Evolutionary conservation across 2,113 vertebrate species (phyloP), one percentile per base, ranked within the genome.

Genomic region (Entelurus aequoreus): DNA sequence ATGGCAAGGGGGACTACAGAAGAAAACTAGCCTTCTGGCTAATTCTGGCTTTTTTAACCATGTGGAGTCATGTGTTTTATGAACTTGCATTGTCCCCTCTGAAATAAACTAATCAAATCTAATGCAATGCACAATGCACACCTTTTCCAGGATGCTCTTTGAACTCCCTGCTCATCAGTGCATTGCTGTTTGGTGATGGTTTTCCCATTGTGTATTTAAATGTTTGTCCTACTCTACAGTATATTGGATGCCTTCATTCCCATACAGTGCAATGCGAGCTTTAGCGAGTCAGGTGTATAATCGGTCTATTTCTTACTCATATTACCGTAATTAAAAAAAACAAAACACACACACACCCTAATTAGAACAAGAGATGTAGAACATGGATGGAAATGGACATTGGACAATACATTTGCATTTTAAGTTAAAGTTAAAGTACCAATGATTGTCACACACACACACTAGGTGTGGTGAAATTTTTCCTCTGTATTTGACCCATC

Each of bases 191-290:
- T 76, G 81, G 74, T 77, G 78, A 86, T 74, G 79, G 85, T 88
- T 75, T 70, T 81, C 82, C 80, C 69, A 82, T 89, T 88, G 88
- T 90, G 74, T 63, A 62, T 86, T 83, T 84, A 75, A 83, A 83
- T 90, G 82, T 87, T 88, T 90, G 88, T 89, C 78, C 79, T 19
- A 19, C 19, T 19, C 19, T 19, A 19, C 19, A 19, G 19, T 19
- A 19, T 19, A 88, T 84, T 85, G 80, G 77, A 82, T 80, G 77
- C 83, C 77, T 88, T 86, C 87, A 86, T 90, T 78, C 75, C 54
- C 75, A 74, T 76, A 84, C 81, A 78, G 82, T 86, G 84, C 83
- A 84, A 84, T 83, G 71, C 71, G 61, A 16, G 75, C 86, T 88
- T 84, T 79, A 71, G 85, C 78, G 84, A 68, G 81, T 86, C 86